Evolutionary conservation across 1,140 invertebrate species (phyloP), one percentile per base, ranked within the genome.

Genomic region (Drosophila mauritiana): DNA sequence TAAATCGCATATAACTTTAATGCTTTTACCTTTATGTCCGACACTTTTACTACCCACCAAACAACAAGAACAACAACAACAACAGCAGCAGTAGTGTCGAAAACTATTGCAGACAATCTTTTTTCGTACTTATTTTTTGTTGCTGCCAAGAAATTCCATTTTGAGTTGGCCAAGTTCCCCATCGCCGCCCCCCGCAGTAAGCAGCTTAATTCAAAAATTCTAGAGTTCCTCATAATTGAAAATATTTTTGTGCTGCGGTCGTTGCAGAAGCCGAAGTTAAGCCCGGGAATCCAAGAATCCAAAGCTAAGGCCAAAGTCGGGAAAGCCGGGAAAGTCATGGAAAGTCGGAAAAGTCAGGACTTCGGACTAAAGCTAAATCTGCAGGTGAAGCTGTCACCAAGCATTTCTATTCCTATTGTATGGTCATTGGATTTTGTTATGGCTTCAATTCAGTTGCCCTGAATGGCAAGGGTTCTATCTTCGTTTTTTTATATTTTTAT

Each of bases 1-100:
- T 88, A 86, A 86, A 86, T 80, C 82, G 82, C 65, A 86, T 86
- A 88, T 86, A 86, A 88, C 83, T 86, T 86, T 86, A 86, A 86
- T 86, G 75, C 69, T 73, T 86, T 86, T 82, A 86, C 82, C 82
- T 86, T 86, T 88, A 86, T 86, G 78, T 88, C 78, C 80, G 74
- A 78, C 78, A 82, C 83, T 82, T 86, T 86, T 86, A 86, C 70
- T 79, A 88, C 73, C 77, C 62, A 42, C 20, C 53, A 40, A 55
- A 34, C 25, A 72, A n/a, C 34, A 59, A 52, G 73, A 77, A 36
- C 36, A 43, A 43, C 40, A 37, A 43, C 40, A 37, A 39, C 36
- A 37, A 37, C 12, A 13, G 5, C 12, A 12, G 13, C 3, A 13
- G 13, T 13, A 39, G 37, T 13, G 46, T 31, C 56, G 80, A 70